Percentiles rank a stretch among this genome's conserved stretches.
phyloP scores from a whole-genome alignment of 2,888 invertebrate species.

The Gnatocerus cornutus region DNA sequence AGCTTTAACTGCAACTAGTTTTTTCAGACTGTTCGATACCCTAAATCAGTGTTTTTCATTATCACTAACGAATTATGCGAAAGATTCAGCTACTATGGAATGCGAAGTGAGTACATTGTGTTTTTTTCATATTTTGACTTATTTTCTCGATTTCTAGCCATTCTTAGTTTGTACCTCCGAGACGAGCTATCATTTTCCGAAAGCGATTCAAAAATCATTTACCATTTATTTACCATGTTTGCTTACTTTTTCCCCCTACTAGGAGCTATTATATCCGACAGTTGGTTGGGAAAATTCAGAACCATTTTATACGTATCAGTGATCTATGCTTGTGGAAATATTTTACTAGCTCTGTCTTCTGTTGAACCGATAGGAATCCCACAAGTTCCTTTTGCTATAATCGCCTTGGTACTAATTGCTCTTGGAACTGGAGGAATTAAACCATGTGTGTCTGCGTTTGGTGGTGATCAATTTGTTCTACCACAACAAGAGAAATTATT shows the following conservation, averaged over 20 bases:
- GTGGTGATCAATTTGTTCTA: constrained; percentile 92
- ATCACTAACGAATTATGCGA: constrained; percentile 98
- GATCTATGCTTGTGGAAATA: constrained; percentile 89
- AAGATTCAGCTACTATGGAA: constrained; percentile 97
- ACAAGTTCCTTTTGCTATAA: constrained; percentile 69
- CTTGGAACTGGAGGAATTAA: constrained; percentile 96
- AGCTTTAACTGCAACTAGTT: constrained; percentile 22
- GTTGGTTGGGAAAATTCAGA: constrained; percentile 90
- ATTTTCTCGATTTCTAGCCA: constrained; percentile 78
- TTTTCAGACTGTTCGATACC: constrained; percentile 82
- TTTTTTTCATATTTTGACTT: neutral
- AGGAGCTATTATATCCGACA: constrained; percentile 96
- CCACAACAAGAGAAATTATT: constrained; percentile 87
- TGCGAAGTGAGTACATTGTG: constrained; percentile 86
- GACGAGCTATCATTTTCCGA: constrained; percentile 83
- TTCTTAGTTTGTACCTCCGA: constrained; percentile 90
- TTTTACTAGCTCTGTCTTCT: constrained; percentile 82
- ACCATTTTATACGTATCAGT: constrained; percentile 93
- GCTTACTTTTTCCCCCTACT: constrained; percentile 92
- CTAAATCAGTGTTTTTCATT: constrained; percentile 93
- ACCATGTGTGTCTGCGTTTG: constrained; percentile 96
- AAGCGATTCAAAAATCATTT: constrained; percentile 87
- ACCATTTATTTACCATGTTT: constrained; percentile 91
- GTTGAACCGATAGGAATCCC: constrained; percentile 78
- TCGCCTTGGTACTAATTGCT: constrained; percentile 85